These are phyloP conservation scores for Caenorhabditis briggsae DNA, from an alignment of 1,140 invertebrate genomes.

Conservation along the genomic window DNA sequence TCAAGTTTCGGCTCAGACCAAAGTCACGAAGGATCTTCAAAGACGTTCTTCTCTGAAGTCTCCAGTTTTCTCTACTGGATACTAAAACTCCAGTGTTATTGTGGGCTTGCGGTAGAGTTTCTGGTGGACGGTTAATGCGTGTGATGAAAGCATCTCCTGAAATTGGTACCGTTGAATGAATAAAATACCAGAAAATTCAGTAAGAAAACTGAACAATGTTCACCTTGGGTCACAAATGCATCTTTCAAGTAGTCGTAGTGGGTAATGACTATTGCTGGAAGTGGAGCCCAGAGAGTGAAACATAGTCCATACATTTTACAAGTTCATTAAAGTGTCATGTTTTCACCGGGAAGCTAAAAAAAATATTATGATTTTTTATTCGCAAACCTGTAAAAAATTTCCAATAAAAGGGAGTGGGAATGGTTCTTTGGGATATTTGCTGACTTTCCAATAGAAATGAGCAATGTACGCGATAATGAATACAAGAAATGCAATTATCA, in stretches of 20 bases:
- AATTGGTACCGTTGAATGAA: background rate
- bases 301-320: conserved; percentile 10
- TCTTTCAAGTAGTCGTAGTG: conserved; percentile 39
- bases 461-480: conserved; percentile 5
- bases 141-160: conserved; percentile 41
- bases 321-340: conserved; percentile 27
- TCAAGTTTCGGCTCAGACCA: conserved; percentile 49
- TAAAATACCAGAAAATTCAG: background rate
- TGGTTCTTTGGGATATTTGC: conserved; percentile 52
- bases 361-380: too few species aligned
- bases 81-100: conserved; percentile 21
- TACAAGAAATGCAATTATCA: background rate
- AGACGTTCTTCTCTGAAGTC: conserved; percentile 50
- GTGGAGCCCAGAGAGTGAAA: conserved; percentile 25
- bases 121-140: background rate
- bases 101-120: background rate
- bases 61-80: conserved; percentile 57
- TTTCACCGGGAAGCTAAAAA: conserved; percentile 1
- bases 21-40: conserved; percentile 55
- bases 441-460: conserved; percentile 53
- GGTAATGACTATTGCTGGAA: conserved; percentile 16
- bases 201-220: background rate
- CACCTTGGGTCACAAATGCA: conserved; percentile 42
- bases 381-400: conserved; percentile 48
- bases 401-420: conserved; percentile 45